Conservation (phyloP, 2,888 invertebrate genomes). For the Baronia brevicornis region DNA sequence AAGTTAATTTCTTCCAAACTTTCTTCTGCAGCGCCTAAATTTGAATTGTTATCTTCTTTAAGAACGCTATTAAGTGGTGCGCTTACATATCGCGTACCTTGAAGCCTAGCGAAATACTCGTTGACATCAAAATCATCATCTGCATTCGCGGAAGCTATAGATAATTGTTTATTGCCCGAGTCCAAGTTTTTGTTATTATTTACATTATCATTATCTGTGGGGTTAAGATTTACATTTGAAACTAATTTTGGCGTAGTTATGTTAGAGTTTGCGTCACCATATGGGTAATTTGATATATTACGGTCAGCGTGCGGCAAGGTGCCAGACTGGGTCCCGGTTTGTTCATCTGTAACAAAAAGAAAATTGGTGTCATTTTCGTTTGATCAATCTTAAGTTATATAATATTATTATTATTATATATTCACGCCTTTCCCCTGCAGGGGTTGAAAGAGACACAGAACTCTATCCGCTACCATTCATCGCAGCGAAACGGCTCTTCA, state of each 20-base stretch:
- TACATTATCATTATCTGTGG: constrained; percentile 21
- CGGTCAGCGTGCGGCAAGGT: constrained; percentile 40
- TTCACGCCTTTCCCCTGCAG: too few relatives aligned
- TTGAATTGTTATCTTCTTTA: constrained; percentile 66
- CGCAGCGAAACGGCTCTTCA: too few relatives aligned
- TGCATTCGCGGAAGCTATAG: constrained; percentile 40
- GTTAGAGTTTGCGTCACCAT: constrained; percentile 39
- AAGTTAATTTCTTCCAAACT: constrained; percentile 59
- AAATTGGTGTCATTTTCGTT: too few relatives aligned
- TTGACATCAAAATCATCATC: constrained; percentile 70
- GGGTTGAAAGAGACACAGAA: too few relatives aligned
- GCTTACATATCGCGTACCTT: constrained; percentile 62
- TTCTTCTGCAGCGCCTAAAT: constrained; percentile 59
- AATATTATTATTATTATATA: too few relatives aligned
- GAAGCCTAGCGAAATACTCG: constrained; percentile 64
- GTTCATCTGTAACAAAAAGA: constrained; percentile 54
- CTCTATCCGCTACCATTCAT: too few relatives aligned
- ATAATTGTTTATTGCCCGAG: constrained; percentile 21
- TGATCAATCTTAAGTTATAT: neutral
- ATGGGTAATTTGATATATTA: constrained; percentile 33
- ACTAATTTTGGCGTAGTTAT: constrained; percentile 12
- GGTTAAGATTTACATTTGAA: constrained; percentile 18
- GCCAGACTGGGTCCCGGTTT: constrained; percentile 31
- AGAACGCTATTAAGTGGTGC: constrained; percentile 53
- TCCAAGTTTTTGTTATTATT: constrained; percentile 21